Conservation (phyloP, 2,113 vertebrate species). For the Chaenogobius annularis region DNA sequence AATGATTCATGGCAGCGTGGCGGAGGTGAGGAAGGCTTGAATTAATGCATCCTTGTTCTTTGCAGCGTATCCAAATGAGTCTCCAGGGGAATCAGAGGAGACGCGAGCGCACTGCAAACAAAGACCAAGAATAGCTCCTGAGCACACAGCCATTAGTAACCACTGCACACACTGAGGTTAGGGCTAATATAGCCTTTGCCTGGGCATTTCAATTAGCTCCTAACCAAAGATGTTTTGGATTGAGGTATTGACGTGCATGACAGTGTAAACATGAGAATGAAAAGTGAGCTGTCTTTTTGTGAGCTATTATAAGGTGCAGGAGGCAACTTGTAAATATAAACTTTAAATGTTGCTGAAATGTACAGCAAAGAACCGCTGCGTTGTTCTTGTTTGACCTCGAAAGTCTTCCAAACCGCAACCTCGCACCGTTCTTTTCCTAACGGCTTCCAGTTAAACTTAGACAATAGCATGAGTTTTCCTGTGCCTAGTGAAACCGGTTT, state of each 20-base stretch:
- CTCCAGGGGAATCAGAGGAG: slow-evolving; percentile 30
- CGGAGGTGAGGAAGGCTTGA: not conserved
- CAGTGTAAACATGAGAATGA: not conserved
- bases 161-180: slow-evolving; percentile 18
- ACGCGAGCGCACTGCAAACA: slow-evolving; percentile 15
- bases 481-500: no score
- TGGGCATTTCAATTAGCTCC: slow-evolving; percentile 12
- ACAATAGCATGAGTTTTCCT: not conserved
- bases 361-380: not conserved
- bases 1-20: slow-evolving; percentile 14
- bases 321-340: not conserved
- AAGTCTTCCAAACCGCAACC: not conserved
- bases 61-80: slow-evolving; percentile 28
- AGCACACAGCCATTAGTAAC: slow-evolving; percentile 26
- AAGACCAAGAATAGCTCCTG: slow-evolving; percentile 25
- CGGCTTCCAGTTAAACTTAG: no score
- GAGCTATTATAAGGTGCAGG: not conserved
- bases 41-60: slow-evolving; percentile 5
- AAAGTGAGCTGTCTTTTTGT: not conserved
- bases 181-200: not conserved
- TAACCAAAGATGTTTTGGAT: not conserved
- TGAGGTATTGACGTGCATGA: not conserved
- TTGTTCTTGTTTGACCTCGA: not conserved
- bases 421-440: not conserved
- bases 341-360: not conserved